phyloP scores from a whole-genome alignment of 2,888 invertebrate species.

The Drosophila infuscata region DNA sequence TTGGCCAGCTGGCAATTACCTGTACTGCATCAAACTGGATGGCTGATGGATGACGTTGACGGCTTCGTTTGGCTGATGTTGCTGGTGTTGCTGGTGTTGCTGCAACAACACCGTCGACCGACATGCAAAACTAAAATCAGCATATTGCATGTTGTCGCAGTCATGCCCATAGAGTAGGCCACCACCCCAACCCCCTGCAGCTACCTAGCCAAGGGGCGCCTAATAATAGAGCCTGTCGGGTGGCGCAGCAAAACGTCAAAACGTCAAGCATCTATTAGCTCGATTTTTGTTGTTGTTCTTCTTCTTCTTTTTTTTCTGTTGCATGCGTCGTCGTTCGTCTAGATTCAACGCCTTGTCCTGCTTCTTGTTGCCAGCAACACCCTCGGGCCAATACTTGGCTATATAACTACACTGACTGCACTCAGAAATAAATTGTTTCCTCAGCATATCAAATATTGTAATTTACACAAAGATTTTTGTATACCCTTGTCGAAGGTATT shows the following conservation, averaged over 20 bases:
- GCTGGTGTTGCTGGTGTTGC: slow-evolving; percentile 42
- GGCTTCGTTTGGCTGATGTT: slow-evolving; percentile 69
- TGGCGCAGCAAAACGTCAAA: slow-evolving; percentile 77
- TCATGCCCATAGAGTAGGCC: slow-evolving; percentile 35
- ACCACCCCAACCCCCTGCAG: not conserved
- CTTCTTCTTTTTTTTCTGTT: slow-evolving; percentile 7
- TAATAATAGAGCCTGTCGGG: slow-evolving; percentile 65
- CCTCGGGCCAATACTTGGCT: slow-evolving; percentile 37
- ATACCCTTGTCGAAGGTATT: too few species aligned
- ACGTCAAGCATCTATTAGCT: slow-evolving; percentile 81
- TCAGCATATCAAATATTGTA: not conserved
- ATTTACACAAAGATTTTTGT: too few species aligned
- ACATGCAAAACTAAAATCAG: slow-evolving; percentile 79
- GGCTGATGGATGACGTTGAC: slow-evolving; percentile 61
- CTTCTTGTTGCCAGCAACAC: slow-evolving; percentile 32
- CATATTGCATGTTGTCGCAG: slow-evolving; percentile 76
- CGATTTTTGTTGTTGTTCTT: slow-evolving; percentile 45
- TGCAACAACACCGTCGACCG: slow-evolving; percentile 31
- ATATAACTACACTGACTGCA: slow-evolving; percentile 29
- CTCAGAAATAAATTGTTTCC: not conserved
- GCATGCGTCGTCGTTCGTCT: slow-evolving; percentile 43
- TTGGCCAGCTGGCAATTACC: slow-evolving; percentile 62
- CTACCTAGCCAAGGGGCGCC: slow-evolving; percentile 27
- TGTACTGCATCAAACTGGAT: slow-evolving; percentile 37
- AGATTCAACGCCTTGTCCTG: slow-evolving; percentile 46